phyloP scores from a whole-genome alignment of 1,140 invertebrate species.

The Camponotus pennsylvanicus region DNA sequence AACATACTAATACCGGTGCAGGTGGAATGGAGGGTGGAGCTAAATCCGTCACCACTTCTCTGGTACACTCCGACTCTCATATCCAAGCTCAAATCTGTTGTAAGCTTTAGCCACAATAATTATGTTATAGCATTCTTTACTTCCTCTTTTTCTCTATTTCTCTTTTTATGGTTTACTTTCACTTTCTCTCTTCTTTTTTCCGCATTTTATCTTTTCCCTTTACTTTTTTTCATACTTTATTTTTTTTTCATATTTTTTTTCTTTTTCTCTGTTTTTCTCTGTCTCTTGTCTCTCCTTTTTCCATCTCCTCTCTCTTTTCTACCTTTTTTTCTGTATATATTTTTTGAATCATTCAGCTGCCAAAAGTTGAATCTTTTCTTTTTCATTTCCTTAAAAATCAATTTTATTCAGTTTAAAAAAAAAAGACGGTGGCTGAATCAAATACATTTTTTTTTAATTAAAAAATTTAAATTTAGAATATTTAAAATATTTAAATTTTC shows the following conservation, averaged over 20 bases:
- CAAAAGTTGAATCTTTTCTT: background rate
- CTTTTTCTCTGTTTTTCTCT: background rate
- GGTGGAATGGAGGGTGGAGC: constrained; percentile 84
- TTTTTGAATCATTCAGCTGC: background rate
- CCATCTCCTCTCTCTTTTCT: background rate
- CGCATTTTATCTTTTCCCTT: background rate
- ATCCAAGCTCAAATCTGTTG: constrained; percentile 83
- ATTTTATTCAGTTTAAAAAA: background rate
- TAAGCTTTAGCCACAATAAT: constrained; percentile 84
- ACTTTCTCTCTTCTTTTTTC: background rate
- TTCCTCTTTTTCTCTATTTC: background rate
- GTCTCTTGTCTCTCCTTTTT: background rate
- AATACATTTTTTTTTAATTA: too few relatives aligned
- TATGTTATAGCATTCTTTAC: constrained; percentile 72
- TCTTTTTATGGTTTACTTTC: background rate
- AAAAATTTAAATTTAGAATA: too few relatives aligned
- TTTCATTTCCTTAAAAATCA: background rate
- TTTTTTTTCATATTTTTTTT: background rate
- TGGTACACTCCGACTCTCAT: constrained; percentile 82
- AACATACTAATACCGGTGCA: constrained; percentile 86
- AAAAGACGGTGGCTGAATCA: background rate
- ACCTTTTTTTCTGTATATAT: background rate
- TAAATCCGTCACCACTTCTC: constrained; percentile 82
- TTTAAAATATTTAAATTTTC: too few relatives aligned
- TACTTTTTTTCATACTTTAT: background rate